Percentiles rank a stretch among this genome's conserved stretches.
Evolutionary conservation across 2,113 vertebrate genomes (phyloP).

Genomic region (Alethe castanea): DNA sequence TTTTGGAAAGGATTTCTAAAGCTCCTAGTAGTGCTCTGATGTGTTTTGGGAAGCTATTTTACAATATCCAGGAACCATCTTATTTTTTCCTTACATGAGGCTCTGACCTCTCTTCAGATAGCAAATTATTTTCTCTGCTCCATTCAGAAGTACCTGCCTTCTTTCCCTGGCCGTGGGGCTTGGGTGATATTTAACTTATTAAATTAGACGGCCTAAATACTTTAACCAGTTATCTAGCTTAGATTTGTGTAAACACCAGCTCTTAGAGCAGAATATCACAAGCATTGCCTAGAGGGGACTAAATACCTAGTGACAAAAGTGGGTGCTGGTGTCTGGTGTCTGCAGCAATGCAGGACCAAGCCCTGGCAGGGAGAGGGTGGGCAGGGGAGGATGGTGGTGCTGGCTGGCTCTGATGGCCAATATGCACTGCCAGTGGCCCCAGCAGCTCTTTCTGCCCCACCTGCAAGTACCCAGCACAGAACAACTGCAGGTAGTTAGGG

Average conservation of each 20-base stretch:
- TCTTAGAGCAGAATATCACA: not conserved
- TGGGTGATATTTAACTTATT: not conserved
- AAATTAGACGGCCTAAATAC: not conserved
- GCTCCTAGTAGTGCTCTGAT: not conserved
- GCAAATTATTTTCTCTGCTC: not conserved
- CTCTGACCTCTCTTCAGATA: not conserved
- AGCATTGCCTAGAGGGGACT: not conserved
- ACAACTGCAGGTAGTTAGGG: fast-evolving
- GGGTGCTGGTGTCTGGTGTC: not conserved
- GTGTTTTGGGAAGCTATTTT: not conserved
- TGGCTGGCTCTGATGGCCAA: not conserved
- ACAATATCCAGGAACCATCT: not conserved
- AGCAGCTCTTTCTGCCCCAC: not conserved
- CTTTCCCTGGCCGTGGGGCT: not conserved
- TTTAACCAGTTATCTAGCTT: not conserved
- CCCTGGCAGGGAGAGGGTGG: not conserved
- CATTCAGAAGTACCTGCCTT: not conserved
- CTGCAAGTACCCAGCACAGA: not conserved
- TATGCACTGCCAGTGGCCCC: not conserved
- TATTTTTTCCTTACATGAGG: not conserved
- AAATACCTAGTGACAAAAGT: not conserved
- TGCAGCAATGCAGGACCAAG: not conserved
- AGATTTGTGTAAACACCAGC: not conserved
- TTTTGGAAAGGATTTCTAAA: not conserved
- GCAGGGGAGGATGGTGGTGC: too few relatives aligned